These are phyloP conservation scores for Bubo bubo DNA, from an alignment of 2,113 vertebrate species.

Conservation along the genomic window DNA sequence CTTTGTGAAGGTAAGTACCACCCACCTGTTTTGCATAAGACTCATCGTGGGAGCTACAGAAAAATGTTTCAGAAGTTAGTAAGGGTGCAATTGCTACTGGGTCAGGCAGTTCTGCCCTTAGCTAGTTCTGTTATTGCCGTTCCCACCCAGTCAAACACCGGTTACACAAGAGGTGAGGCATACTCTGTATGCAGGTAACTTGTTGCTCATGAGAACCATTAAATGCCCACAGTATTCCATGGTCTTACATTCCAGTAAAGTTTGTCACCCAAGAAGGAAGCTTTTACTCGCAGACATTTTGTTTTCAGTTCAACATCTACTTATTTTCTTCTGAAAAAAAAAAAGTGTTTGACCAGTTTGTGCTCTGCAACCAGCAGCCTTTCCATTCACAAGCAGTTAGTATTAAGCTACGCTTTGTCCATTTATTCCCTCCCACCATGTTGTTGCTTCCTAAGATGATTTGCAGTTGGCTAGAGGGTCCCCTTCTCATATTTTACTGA, in stretches of 20 bases:
- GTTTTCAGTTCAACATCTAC: not conserved
- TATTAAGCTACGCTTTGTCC: not conserved
- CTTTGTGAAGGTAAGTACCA: not conserved
- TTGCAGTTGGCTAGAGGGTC: not conserved
- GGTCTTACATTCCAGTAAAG: not conserved
- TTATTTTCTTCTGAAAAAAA: not conserved
- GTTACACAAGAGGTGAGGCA: not conserved
- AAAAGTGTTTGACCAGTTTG: not conserved
- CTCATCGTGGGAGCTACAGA: conserved; percentile 40
- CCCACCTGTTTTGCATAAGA: conserved; percentile 8
- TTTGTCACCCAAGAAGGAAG: not conserved
- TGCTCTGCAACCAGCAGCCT: not conserved
- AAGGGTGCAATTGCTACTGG: not conserved
- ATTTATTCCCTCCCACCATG: not conserved
- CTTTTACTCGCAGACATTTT: not conserved
- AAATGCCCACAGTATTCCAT: not conserved
- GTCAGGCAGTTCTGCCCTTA: not conserved
- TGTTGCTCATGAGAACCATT: not conserved
- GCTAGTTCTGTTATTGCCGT: not conserved
- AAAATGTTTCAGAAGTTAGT: conserved; percentile 19
- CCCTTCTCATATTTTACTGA: not conserved
- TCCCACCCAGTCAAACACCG: not conserved
- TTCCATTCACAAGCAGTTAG: not conserved
- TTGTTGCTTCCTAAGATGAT: not conserved
- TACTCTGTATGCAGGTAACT: not conserved